Conservation (phyloP, 2,113 vertebrate species). For the Scophthalmus maximus region DNA sequence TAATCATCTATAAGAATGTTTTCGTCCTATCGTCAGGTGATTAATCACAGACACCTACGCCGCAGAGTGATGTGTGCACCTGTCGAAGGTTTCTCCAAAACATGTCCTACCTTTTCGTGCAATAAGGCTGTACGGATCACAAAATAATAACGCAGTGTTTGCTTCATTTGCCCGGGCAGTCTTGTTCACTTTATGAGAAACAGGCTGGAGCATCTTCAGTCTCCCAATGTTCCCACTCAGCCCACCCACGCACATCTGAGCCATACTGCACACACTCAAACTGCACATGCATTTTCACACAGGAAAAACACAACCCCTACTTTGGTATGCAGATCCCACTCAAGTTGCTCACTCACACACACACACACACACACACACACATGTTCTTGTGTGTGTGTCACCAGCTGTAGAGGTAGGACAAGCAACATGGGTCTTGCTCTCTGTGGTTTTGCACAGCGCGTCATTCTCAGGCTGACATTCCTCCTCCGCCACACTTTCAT, state of each 20-base stretch:
- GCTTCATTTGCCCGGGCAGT: conserved; percentile 53
- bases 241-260: conserved; percentile 79
- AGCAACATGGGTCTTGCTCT: conserved; percentile 30
- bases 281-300: conserved; percentile 62
- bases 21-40: neutral
- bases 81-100: conserved; percentile 11
- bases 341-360: conserved; percentile 45
- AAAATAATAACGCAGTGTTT: conserved; percentile 30
- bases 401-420: conserved; percentile 57
- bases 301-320: conserved; percentile 55
- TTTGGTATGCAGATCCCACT: conserved; percentile 49
- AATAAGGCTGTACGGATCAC: conserved; percentile 27
- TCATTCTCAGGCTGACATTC: conserved; percentile 57
- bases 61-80: neutral
- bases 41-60: conserved; percentile 3
- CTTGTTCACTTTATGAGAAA: conserved; percentile 72
- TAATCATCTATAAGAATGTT: neutral
- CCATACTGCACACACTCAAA: conserved; percentile 59
- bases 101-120: conserved; percentile 21
- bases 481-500: conserved; percentile 53
- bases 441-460: conserved; percentile 50
- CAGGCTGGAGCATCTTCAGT: conserved; percentile 71
- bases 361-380: conserved; percentile 13
- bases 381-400: conserved; percentile 38
- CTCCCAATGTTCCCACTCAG: conserved; percentile 77